These are phyloP conservation scores for Nematostella vectensis DNA, from an alignment of 92 coral and sea anemone genomes.

Conservation along the genomic window DNA sequence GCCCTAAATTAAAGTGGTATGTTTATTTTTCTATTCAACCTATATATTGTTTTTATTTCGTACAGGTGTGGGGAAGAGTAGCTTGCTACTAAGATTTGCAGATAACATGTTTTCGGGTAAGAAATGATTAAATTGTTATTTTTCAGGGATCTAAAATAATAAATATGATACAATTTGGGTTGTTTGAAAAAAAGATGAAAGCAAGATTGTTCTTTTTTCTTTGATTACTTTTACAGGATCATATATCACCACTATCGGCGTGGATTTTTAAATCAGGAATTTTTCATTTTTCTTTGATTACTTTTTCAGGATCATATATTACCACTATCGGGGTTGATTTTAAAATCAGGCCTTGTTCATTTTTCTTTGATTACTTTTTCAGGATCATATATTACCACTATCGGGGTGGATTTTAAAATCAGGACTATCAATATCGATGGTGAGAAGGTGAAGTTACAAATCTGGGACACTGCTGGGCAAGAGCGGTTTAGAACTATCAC, in stretches of 20 bases:
- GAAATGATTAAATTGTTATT: not conserved
- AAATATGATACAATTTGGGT: too few species aligned
- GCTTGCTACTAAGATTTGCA: slow-evolving; percentile 91
- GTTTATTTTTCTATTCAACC: too few species aligned
- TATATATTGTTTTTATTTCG: too few species aligned
- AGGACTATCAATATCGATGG: slow-evolving; percentile 88
- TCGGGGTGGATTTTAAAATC: slow-evolving; percentile 98
- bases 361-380: not conserved
- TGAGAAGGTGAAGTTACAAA: slow-evolving; percentile 91
- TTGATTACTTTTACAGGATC: slow-evolving; percentile 48
- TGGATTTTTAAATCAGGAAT: not conserved
- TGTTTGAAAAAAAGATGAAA: too few species aligned
- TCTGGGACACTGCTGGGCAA: slow-evolving; percentile 99
- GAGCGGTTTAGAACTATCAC: slow-evolving; percentile 95
- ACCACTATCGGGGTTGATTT: slow-evolving; percentile 99
- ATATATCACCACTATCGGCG: slow-evolving; percentile 62
- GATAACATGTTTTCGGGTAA: slow-evolving; percentile 97
- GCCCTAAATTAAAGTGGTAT: too few species aligned
- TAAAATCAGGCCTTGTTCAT: slow-evolving; percentile 87
- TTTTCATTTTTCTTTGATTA: not conserved
- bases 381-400: slow-evolving; percentile 95
- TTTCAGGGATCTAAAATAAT: too few species aligned
- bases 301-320: slow-evolving; percentile 73
- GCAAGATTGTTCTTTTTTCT: not conserved
- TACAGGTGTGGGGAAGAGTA: slow-evolving; percentile 99